Conservation (phyloP, 2,797 vertebrate genomes). For the Meda fulgida region DNA sequence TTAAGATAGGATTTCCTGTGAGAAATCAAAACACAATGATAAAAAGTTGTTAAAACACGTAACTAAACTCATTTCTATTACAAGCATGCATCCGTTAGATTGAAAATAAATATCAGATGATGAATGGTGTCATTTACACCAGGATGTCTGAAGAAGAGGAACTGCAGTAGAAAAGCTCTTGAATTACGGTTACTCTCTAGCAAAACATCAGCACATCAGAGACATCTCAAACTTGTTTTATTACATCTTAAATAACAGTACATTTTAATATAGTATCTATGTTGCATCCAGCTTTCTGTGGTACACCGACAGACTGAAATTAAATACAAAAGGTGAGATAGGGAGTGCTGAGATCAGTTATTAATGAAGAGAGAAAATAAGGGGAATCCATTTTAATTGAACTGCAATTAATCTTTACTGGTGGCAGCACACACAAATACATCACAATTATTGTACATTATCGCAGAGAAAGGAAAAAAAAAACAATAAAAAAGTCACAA, state of each 20-base stretch:
- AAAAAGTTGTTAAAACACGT: not conserved
- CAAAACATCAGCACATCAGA: conserved; percentile 59
- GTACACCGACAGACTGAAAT: conserved; percentile 99
- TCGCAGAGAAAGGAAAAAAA: conserved; percentile 78
- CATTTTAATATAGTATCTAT: conserved; percentile 99
- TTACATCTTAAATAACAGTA: conserved; percentile 99
- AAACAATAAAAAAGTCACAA: conserved; percentile 82
- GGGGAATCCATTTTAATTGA: conserved; percentile 83
- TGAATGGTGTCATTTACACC: no score
- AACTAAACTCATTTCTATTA: not conserved
- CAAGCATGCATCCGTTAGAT: not conserved
- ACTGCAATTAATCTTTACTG: conserved; percentile 82
- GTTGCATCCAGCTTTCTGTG: conserved; percentile 99
- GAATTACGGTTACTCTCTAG: conserved; percentile 18
- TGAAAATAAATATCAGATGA: not conserved
- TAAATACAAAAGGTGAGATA: conserved; percentile 99
- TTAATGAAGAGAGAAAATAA: conserved; percentile 86
- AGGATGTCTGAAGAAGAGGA: conserved; percentile 16
- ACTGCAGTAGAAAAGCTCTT: not conserved
- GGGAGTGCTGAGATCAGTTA: conserved; percentile 91
- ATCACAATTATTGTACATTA: conserved; percentile 97
- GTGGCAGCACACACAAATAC: conserved; percentile 95
- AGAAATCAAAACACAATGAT: no score
- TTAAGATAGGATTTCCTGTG: no score
- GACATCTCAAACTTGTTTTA: conserved; percentile 99